Evolutionary conservation across 2,888 invertebrate genomes (phyloP).

Genomic region (Gasteruption jaculator): DNA sequence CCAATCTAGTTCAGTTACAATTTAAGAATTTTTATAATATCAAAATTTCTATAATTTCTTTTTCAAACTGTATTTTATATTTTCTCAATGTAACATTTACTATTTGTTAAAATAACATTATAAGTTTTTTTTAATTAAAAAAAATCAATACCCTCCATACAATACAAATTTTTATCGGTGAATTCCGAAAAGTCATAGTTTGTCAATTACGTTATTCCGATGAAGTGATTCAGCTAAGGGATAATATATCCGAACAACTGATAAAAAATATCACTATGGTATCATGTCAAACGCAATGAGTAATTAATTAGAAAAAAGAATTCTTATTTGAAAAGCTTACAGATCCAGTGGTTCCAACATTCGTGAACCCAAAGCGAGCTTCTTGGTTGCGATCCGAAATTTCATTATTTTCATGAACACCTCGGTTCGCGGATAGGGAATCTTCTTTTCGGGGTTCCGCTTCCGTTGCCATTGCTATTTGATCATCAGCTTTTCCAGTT

Average conservation of each 20-base stretch:
- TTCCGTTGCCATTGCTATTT: slow-evolving; percentile 38
- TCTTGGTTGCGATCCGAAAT: slow-evolving; percentile 42
- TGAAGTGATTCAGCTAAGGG: background rate
- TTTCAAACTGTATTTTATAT: no score
- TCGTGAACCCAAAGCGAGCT: slow-evolving; percentile 49
- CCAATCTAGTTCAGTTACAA: no score
- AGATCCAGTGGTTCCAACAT: slow-evolving; percentile 42
- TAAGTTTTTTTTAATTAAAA: no score
- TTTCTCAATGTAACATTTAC: no score
- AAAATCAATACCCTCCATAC: no score
- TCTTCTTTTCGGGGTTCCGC: slow-evolving; percentile 29
- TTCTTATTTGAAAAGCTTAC: slow-evolving; percentile 38
- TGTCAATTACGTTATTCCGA: no score
- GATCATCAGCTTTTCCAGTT: slow-evolving; percentile 36
- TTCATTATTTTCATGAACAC: slow-evolving; percentile 28
- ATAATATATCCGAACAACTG: background rate
- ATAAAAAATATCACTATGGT: background rate
- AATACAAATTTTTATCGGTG: no score
- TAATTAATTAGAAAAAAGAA: background rate
- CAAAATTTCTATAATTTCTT: no score
- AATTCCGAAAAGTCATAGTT: no score
- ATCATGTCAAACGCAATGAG: background rate
- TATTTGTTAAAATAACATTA: no score
- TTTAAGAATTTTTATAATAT: no score
- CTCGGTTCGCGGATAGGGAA: slow-evolving; percentile 25